Evolutionary conservation across 2,113 vertebrate species (phyloP), one percentile per base, ranked within the genome.

Genomic region (Sciurus niger): DNA sequence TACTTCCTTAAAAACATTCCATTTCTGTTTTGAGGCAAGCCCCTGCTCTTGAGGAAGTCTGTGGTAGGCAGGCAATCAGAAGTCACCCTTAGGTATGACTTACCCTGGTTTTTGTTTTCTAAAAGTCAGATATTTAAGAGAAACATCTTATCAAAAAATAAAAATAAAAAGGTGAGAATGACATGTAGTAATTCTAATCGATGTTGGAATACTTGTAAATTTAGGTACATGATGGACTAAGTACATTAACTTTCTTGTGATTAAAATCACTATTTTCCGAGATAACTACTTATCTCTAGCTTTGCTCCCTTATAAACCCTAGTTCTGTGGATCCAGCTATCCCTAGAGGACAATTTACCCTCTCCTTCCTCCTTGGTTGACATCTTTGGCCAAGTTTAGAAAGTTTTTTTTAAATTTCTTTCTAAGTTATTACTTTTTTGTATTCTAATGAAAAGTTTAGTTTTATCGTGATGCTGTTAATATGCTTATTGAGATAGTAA

Each of bases 171-270:
- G 32, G 2, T 46, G 6, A 40, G 63, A 46, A 37, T 90, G 90
- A 84, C 18, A 84, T 83, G 76, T 55, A 67, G 30, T 17, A n/a
- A 79, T 74, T 90, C 86, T 95, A 90, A 74, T 28, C 68, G 20
- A 46, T 63, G 16, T 79, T 82, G 24, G 92, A 74, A 40, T 95
- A 16, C 65, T 4, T 82, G 40, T 87, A 18, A 77, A 78, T 28
- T 77, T 73, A 37, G 18, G 34, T 22, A 20, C 73, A 53, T 48
- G 40, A 28, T 87, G 14, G 46, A 30, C 6, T 82, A 80, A 92
- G 17, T 18, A 40, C 6, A 70, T 86, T 70, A 12, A 28, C 37
- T 96, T 17, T 86, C n/a, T 1, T 67, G 11, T 32, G 53, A 12
- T 60, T 46, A 84, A 74, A 90, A 24, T 72, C 6, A 67, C 32